phyloP scores from a whole-genome alignment of 2,888 invertebrate genomes.

The Spilarctia lutea region DNA sequence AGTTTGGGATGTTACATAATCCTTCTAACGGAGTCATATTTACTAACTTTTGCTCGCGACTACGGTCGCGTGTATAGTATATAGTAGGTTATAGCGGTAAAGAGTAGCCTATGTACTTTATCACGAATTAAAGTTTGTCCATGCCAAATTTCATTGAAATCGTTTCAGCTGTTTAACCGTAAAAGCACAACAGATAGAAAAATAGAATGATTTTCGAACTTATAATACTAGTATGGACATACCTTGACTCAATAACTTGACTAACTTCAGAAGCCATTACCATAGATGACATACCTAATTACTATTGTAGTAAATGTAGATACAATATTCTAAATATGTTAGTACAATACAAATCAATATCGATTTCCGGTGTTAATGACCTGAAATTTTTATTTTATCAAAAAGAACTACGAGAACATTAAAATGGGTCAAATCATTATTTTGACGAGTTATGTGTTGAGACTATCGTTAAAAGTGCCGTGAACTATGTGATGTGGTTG shows the following conservation, averaged over 20 bases:
- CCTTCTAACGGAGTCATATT: not conserved
- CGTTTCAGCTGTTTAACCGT: no score
- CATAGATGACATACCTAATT: not conserved
- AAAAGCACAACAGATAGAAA: no score
- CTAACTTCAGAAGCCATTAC: not conserved
- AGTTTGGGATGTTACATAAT: not conserved
- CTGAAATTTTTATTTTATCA: slow-evolving; percentile 76
- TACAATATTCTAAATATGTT: not conserved
- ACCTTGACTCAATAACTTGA: not conserved
- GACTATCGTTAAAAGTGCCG: slow-evolving; percentile 56
- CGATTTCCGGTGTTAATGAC: slow-evolving; percentile 76
- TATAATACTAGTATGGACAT: no score
- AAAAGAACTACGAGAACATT: slow-evolving; percentile 66
- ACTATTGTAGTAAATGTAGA: not conserved
- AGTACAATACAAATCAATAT: slow-evolving; percentile 36
- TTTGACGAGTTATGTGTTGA: slow-evolving; percentile 67
- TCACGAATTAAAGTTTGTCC: no score
- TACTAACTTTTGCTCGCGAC: not conserved
- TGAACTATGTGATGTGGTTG: slow-evolving; percentile 63
- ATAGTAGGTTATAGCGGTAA: no score
- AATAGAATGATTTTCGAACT: no score
- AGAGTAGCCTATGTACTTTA: no score
- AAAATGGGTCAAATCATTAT: slow-evolving; percentile 82
- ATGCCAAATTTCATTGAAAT: no score
- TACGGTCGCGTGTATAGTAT: no score